Conservation (phyloP, 2,797 vertebrate genomes). For the Clamator glandarius region DNA sequence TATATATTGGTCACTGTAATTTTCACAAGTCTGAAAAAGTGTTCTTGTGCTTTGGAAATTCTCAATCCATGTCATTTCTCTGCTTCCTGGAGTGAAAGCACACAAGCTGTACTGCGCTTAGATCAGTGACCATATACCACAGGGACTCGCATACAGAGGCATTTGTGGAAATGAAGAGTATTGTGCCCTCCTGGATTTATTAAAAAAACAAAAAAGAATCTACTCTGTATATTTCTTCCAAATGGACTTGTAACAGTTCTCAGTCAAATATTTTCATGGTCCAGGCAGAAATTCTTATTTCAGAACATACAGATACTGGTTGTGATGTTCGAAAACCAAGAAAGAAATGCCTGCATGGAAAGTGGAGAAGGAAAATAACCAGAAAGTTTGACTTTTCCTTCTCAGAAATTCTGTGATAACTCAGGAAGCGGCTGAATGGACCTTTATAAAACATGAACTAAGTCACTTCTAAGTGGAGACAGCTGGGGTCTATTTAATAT, state of each 20-base stretch:
- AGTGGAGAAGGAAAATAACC: background rate
- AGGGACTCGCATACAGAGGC: background rate
- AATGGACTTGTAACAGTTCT: background rate
- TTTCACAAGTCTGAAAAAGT: background rate
- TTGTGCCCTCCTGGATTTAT: background rate
- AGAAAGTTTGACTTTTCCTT: background rate
- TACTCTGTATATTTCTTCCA: background rate
- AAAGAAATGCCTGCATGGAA: background rate
- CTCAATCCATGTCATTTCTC: background rate
- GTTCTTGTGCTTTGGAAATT: background rate
- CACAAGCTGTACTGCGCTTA: accelerated
- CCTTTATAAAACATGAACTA: constrained; percentile 40
- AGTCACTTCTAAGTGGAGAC: constrained; percentile 60
- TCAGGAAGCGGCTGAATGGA: constrained; percentile 6
- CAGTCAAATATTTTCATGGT: background rate
- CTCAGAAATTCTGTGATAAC: background rate
- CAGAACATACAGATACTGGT: background rate
- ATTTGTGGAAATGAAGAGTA: background rate
- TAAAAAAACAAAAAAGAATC: background rate
- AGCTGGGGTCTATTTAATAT: constrained; percentile 62
- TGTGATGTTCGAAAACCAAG: background rate
- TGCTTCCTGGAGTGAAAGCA: background rate
- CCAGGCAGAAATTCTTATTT: background rate
- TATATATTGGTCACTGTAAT: background rate
- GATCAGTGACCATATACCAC: accelerated